These are phyloP conservation scores for Lepetodrilus schrolli DNA, from an alignment of 2,888 invertebrate genomes.

Conservation along the genomic window DNA sequence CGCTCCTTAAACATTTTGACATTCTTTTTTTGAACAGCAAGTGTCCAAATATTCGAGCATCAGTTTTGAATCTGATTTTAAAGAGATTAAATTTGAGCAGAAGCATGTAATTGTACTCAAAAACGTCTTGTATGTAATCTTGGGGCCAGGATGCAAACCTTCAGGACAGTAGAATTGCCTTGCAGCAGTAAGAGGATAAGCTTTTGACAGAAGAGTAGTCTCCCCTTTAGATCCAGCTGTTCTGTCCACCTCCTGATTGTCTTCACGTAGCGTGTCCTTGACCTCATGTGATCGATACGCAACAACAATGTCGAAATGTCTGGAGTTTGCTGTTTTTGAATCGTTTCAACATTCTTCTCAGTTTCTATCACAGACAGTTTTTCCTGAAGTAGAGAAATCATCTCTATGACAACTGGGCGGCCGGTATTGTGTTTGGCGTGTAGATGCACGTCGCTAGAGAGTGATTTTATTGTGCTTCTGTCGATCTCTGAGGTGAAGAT, in stretches of 20 bases:
- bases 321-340: background rate
- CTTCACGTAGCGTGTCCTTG: conserved; percentile 60
- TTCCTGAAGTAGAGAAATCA: conserved; percentile 44
- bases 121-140: too few relatives aligned
- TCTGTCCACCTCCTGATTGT: conserved; percentile 61
- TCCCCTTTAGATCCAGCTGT: conserved; percentile 54
- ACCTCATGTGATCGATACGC: conserved; percentile 68
- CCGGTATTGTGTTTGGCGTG: conserved; percentile 39
- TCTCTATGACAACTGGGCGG: conserved; percentile 48
- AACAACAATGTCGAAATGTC: conserved; percentile 49
- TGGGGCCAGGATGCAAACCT: too few relatives aligned
- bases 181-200: conserved; percentile 63
- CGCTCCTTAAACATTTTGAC: too few relatives aligned
- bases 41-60: too few relatives aligned
- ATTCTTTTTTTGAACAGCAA: too few relatives aligned
- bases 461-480: conserved; percentile 18
- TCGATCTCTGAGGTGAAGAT: conserved; percentile 35
- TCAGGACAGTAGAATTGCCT: conserved; percentile 49
- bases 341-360: too few relatives aligned
- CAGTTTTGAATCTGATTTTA: too few relatives aligned
- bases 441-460: conserved; percentile 36
- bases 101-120: too few relatives aligned
- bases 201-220: conserved; percentile 57
- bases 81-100: too few relatives aligned
- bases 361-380: conserved; percentile 11